Conservation (phyloP, 2,888 invertebrate genomes). For the Nymphalis c-album region DNA sequence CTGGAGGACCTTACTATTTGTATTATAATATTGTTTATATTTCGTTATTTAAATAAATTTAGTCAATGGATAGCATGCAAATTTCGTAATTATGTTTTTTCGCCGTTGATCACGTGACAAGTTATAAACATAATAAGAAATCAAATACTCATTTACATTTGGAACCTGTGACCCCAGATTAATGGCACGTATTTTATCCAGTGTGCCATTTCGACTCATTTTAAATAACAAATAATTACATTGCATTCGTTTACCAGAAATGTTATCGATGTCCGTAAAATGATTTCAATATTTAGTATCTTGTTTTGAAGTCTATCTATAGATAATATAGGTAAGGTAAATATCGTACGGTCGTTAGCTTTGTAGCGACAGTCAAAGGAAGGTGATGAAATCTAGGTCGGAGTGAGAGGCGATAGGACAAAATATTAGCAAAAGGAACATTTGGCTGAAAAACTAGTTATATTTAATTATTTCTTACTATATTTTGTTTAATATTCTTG, state of each 20-base stretch:
- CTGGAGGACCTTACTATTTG: no score
- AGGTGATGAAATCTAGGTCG: slow-evolving; percentile 34
- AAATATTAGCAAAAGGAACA: slow-evolving; percentile 20
- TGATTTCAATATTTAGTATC: slow-evolving; percentile 21
- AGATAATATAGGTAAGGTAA: slow-evolving; percentile 25
- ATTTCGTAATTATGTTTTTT: no score
- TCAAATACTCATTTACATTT: no score
- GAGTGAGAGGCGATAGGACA: slow-evolving; percentile 36
- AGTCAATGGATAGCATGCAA: no score
- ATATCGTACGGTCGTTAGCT: slow-evolving; percentile 29
- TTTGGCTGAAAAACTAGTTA: slow-evolving; percentile 6
- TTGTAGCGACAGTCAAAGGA: slow-evolving; percentile 31
- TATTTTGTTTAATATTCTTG: background rate
- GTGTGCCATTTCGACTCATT: no score
- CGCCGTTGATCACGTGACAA: no score
- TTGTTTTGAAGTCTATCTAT: background rate
- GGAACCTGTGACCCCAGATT: no score
- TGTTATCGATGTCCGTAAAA: slow-evolving; percentile 14
- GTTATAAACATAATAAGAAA: no score
- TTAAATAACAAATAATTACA: background rate
- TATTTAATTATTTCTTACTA: background rate
- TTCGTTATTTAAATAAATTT: no score
- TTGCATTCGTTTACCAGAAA: background rate
- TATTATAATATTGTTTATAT: no score
- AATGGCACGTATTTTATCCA: no score